These are phyloP conservation scores for Cryptomyrus ogoouensis DNA, from an alignment of 2,113 vertebrate genomes.

Conservation along the genomic window DNA sequence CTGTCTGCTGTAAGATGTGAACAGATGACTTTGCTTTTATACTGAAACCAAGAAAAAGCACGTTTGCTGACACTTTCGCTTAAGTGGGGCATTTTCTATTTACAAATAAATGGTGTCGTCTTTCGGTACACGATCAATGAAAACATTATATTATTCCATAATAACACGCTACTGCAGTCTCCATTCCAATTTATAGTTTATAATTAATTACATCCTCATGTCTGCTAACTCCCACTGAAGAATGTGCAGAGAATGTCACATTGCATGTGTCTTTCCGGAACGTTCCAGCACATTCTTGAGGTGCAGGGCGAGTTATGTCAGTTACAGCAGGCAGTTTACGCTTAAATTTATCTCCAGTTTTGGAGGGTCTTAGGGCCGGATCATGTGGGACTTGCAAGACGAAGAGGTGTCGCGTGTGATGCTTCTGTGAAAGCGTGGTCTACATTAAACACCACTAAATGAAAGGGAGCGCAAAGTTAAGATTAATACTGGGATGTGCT, in stretches of 20 bases:
- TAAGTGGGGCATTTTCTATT: background rate
- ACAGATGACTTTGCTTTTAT: background rate
- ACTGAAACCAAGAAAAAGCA: background rate
- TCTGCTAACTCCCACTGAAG: background rate
- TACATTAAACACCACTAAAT: background rate
- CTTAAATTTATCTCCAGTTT: background rate
- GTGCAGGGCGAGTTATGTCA: background rate
- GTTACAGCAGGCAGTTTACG: background rate
- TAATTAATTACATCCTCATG: background rate
- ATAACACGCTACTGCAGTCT: background rate
- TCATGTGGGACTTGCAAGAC: background rate
- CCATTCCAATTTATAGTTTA: background rate
- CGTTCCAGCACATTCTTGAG: background rate
- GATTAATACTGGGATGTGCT: background rate
- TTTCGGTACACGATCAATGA: background rate
- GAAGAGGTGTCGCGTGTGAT: background rate
- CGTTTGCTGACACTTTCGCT: background rate
- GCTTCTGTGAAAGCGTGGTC: background rate
- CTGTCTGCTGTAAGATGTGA: background rate
- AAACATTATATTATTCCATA: background rate
- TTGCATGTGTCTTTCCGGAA: background rate
- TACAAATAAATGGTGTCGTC: background rate
- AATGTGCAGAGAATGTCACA: background rate
- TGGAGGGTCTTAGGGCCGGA: background rate
- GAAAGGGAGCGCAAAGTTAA: background rate